These are phyloP conservation scores for Lasioglossum leucozonium DNA, from an alignment of 2,888 invertebrate species.

Conservation along the genomic window DNA sequence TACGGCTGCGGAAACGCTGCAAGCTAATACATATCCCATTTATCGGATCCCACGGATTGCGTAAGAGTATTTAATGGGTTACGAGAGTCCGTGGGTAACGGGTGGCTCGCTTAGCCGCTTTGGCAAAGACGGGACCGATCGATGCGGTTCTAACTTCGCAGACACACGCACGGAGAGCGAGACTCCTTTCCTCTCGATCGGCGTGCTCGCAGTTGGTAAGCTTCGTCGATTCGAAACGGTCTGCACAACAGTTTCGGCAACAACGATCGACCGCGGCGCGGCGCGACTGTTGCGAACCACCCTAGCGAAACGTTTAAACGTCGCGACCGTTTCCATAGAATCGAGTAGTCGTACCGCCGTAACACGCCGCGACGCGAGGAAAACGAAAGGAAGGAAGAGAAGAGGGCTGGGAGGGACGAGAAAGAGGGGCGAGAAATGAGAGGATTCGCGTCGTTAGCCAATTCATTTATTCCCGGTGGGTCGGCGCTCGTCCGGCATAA, in stretches of 20 bases:
- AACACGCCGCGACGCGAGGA: neutral
- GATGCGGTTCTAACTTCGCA: slow-evolving; percentile 41
- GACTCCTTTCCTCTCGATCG: neutral
- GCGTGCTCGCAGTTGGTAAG: slow-evolving; percentile 69
- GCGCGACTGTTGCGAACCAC: neutral
- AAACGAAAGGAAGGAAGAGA: slow-evolving; percentile 15
- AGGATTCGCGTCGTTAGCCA: slow-evolving; percentile 75
- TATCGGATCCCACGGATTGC: slow-evolving; percentile 74
- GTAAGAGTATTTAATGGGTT: slow-evolving; percentile 69
- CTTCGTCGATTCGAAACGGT: slow-evolving; percentile 66
- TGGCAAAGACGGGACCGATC: slow-evolving; percentile 47
- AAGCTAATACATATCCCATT: slow-evolving; percentile 65
- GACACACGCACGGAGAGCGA: neutral
- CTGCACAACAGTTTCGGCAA: slow-evolving; percentile 50
- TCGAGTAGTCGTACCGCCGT: slow-evolving; percentile 10
- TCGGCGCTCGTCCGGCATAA: slow-evolving; percentile 79
- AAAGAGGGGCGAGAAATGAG: slow-evolving; percentile 58
- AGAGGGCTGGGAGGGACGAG: neutral
- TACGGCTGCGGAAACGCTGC: slow-evolving; percentile 66
- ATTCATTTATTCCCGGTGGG: slow-evolving; percentile 82
- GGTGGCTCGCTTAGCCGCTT: slow-evolving; percentile 40
- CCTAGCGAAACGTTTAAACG: slow-evolving; percentile 6
- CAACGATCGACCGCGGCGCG: neutral
- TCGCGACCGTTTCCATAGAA: slow-evolving; percentile 33
- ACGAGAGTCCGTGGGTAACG: slow-evolving; percentile 48